Conservation (phyloP, 1,140 invertebrate genomes). For the Phthorimaea operculella region DNA sequence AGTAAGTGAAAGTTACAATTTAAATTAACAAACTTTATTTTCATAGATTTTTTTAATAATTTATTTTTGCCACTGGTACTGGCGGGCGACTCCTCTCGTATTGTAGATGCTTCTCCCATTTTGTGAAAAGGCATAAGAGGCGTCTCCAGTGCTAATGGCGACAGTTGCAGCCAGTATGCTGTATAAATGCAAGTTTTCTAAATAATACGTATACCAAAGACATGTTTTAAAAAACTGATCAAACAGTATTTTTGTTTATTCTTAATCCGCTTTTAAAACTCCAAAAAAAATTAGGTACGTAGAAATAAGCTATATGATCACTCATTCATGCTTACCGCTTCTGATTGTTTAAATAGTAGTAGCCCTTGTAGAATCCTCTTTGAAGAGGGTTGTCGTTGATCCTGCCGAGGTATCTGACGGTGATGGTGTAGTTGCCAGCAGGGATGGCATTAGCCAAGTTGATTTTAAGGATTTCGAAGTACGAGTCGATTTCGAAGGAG, state of each 20-base stretch:
- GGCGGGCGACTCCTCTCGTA: too few species aligned
- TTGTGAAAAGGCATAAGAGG: too few species aligned
- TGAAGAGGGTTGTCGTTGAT: slow-evolving; percentile 50
- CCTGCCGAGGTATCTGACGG: slow-evolving; percentile 31
- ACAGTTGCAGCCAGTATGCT: too few species aligned
- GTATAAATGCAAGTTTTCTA: too few species aligned
- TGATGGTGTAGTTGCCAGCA: slow-evolving; percentile 39
- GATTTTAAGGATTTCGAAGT: slow-evolving; percentile 44
- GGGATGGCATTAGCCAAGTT: slow-evolving; percentile 32
- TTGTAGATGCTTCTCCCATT: too few species aligned
- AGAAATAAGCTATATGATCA: background rate
- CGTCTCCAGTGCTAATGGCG: too few species aligned
- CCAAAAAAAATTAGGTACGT: too few species aligned
- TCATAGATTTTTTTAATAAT: too few species aligned
- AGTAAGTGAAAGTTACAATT: background rate
- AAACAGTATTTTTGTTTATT: background rate
- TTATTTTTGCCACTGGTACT: too few species aligned
- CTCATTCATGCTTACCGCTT: slow-evolving; percentile 25
- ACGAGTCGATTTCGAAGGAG: slow-evolving; percentile 36
- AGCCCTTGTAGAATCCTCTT: slow-evolving; percentile 54
- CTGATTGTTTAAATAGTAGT: slow-evolving; percentile 37
- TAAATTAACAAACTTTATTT: background rate
- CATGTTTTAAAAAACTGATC: too few species aligned
- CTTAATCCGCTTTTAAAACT: background rate
- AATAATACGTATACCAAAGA: too few species aligned